These are phyloP conservation scores for Hylaeus anthracinus DNA, from an alignment of 1,140 invertebrate genomes.

Conservation along the genomic window DNA sequence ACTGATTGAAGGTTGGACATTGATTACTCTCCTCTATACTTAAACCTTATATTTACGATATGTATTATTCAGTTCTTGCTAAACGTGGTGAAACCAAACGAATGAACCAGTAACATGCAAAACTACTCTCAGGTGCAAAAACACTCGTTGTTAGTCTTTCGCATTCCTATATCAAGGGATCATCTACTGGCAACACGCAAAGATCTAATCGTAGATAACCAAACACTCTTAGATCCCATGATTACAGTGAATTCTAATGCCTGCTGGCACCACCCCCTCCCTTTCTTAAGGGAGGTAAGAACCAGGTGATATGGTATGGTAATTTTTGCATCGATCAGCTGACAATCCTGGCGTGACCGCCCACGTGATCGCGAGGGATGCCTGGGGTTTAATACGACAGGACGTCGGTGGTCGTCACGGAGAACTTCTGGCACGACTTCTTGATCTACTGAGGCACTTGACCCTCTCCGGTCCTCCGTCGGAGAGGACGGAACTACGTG, in stretches of 20 bases:
- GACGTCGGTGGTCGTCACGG: slow-evolving; percentile 76
- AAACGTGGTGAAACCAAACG: too few relatives aligned
- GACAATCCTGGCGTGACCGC: slow-evolving; percentile 75
- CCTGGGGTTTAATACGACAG: slow-evolving; percentile 77
- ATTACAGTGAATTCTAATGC: neutral
- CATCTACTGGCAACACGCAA: too few relatives aligned
- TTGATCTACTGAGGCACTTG: slow-evolving; percentile 76
- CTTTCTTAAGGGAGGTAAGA: neutral
- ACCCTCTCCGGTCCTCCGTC: slow-evolving; percentile 75
- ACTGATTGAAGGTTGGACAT: too few relatives aligned
- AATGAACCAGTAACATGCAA: too few relatives aligned
- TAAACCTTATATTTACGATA: too few relatives aligned
- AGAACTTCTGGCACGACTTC: slow-evolving; percentile 70
- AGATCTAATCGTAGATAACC: too few relatives aligned
- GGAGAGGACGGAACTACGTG: slow-evolving; percentile 76
- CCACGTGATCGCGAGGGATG: slow-evolving; percentile 77
- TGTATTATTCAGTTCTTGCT: too few relatives aligned
- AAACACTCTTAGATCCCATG: neutral
- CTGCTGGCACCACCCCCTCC: too few relatives aligned
- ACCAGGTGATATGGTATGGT: neutral
- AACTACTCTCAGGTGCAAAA: too few relatives aligned
- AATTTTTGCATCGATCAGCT: slow-evolving; percentile 54
- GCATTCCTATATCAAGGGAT: too few relatives aligned
- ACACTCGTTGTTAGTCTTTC: too few relatives aligned
- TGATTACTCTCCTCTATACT: too few relatives aligned